Conservation (phyloP, 2,888 invertebrate genomes). For the Macroteleia sp. region DNA sequence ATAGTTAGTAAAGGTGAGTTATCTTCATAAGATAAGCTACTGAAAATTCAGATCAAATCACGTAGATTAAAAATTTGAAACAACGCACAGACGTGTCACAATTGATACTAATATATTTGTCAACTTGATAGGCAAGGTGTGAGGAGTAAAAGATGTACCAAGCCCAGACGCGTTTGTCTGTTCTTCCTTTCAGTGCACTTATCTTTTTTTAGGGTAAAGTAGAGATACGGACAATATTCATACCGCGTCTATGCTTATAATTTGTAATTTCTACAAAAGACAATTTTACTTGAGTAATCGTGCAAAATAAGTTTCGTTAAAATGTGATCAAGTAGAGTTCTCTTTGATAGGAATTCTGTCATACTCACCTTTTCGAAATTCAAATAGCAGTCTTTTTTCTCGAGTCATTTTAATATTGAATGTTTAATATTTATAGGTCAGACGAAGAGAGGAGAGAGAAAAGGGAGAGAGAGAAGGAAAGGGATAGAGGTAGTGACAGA, state of each 20-base stretch:
- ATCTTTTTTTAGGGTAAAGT: constrained; percentile 61
- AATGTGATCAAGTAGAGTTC: constrained; percentile 19
- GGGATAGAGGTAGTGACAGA: constrained; percentile 28
- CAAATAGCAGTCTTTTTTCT: constrained; percentile 29
- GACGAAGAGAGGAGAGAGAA: constrained; percentile 79
- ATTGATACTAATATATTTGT: constrained; percentile 39
- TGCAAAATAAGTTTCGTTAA: no score
- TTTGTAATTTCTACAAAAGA: constrained; percentile 23
- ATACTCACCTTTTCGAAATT: constrained; percentile 47
- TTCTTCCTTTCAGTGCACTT: constrained; percentile 62
- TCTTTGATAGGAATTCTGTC: constrained; percentile 30
- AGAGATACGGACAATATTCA: constrained; percentile 56
- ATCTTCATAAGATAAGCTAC: background rate
- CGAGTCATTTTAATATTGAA: no score
- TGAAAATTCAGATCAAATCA: background rate
- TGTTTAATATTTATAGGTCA: constrained; percentile 85
- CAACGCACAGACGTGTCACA: constrained; percentile 4
- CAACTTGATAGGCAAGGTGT: constrained; percentile 50
- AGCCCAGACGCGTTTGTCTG: constrained; percentile 64
- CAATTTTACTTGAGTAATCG: constrained; percentile 14
- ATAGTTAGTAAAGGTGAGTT: constrained; percentile 33
- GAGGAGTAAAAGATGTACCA: constrained; percentile 68
- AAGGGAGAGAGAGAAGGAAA: constrained; percentile 76
- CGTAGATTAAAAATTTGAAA: constrained; percentile 10
- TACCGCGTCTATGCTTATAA: constrained; percentile 47